Evolutionary conservation across 2,113 vertebrate genomes (phyloP), one percentile per base, ranked within the genome.

Genomic region (Myrmophylax atrothorax): DNA sequence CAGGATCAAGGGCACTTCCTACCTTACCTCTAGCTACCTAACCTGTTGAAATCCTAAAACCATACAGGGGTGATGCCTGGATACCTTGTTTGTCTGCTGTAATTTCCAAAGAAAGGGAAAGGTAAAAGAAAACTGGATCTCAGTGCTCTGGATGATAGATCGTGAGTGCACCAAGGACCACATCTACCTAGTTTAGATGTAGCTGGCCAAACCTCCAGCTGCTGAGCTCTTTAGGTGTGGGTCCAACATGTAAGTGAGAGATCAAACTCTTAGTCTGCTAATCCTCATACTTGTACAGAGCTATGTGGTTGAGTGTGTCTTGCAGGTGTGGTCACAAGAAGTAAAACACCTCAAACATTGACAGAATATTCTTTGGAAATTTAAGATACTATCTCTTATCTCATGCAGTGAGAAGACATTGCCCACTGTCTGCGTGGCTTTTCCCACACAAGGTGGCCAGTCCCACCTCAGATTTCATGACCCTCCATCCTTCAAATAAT

Each of bases 181-280:
- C 0, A 1, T 5, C 70, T 83, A 38, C 59, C 52, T 67, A 0
- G 0, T 38, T 24, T 46, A 47, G 64, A 14, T 72, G 52, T 8
- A 35, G 40, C 12, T 81, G 69, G 31, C 70, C 75, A 73, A 69
- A 13, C 29, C 44, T 64, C 6, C 84, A 87, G 31, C 31, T 68
- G 40, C 31, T 58, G 70, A 76, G 13, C n/a, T 58, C 53, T 53
- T 58, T 55, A 69, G 63, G 3, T 26, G 12, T 35, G 53, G 23
- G 10, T 53, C 20, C 28, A 67, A 0, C 17, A 25, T 20, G 0
- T 2, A 38, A 74, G 19, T 22, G 56, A 75, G 68, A 82, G 40
- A 46, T 38, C 46, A 49, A 59, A 64, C 13, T 7, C 8, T 25
- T 20, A 18, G 13, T 28, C 56, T 90, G 38, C 33, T 60, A 6